phyloP scores from a whole-genome alignment of 2,797 vertebrate genomes.

The Takifugu rubripes region DNA sequence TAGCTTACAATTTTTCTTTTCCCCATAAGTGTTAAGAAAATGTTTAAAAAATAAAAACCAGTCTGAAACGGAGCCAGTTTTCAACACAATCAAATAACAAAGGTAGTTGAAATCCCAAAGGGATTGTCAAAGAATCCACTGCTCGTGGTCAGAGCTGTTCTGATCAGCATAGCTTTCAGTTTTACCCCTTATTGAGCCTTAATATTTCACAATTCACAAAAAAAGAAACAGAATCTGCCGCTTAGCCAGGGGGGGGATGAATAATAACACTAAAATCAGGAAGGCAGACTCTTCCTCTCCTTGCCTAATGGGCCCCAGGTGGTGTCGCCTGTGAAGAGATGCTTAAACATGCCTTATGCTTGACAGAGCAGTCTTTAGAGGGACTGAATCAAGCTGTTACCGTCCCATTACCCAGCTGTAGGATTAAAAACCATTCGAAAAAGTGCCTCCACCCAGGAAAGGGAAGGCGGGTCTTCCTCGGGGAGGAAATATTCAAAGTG shows the following conservation, averaged over 20 bases:
- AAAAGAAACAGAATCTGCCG: conserved; percentile 11
- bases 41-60: too few relatives aligned
- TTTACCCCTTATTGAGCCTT: not conserved
- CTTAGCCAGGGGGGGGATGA: conserved; percentile 14
- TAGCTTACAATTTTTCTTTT: too few relatives aligned
- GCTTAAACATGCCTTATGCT: conserved; percentile 36
- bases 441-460: conserved; percentile 17
- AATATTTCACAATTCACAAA: conserved; percentile 11
- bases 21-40: too few relatives aligned
- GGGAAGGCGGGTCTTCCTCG: conserved; percentile 33
- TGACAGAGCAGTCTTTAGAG: conserved; percentile 42
- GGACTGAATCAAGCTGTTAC: conserved; percentile 49
- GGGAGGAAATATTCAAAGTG: conserved; percentile 12
- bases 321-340: conserved; percentile 37
- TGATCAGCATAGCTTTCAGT: not conserved
- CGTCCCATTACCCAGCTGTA: conserved; percentile 54
- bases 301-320: conserved; percentile 37
- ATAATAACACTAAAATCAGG: conserved; percentile 26
- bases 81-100: too few relatives aligned
- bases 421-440: conserved; percentile 40
- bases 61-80: too few relatives aligned
- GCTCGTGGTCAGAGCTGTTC: too few relatives aligned
- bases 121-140: too few relatives aligned
- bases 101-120: too few relatives aligned
- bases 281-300: conserved; percentile 22